phyloP scores from a whole-genome alignment of 92 coral and sea anemone genomes.

The Galaxea fascicularis region DNA sequence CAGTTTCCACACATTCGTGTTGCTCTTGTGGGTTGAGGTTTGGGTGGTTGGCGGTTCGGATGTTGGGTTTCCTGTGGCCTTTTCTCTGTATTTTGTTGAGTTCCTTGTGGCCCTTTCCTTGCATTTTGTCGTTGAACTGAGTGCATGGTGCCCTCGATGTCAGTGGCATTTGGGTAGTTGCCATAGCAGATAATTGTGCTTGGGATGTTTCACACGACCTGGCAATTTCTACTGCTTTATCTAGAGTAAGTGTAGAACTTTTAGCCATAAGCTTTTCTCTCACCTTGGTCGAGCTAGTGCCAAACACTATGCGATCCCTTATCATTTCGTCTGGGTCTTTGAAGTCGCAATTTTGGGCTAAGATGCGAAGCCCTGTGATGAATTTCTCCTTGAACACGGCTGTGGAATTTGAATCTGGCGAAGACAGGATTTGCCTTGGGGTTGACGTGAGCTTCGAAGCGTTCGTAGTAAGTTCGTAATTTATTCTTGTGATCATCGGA shows the following conservation, averaged over 20 bases:
- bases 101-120: too few relatives aligned
- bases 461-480: constrained; percentile 56
- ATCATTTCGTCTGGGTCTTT: constrained; percentile 41
- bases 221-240: constrained; percentile 67
- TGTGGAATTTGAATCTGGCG: constrained; percentile 65
- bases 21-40: neutral
- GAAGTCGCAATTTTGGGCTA: too few relatives aligned
- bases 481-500: constrained; percentile 57
- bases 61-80: neutral
- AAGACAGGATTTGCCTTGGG: constrained; percentile 68
- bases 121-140: neutral
- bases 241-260: constrained; percentile 25
- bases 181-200: constrained; percentile 59
- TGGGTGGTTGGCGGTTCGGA: neutral
- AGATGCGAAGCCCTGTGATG: constrained; percentile 15
- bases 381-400: neutral
- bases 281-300: constrained; percentile 18
- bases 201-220: constrained; percentile 57
- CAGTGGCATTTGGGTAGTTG: too few relatives aligned
- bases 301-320: too few relatives aligned
- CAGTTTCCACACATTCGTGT: constrained; percentile 52
- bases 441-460: constrained; percentile 57
- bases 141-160: neutral
- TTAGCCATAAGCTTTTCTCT: neutral
- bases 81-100: too few relatives aligned